Percentiles rank a stretch among this genome's conserved stretches.
These are phyloP conservation scores for Meliscaeva auricollis DNA, from an alignment of 2,888 invertebrate species.

Conservation along the genomic window DNA sequence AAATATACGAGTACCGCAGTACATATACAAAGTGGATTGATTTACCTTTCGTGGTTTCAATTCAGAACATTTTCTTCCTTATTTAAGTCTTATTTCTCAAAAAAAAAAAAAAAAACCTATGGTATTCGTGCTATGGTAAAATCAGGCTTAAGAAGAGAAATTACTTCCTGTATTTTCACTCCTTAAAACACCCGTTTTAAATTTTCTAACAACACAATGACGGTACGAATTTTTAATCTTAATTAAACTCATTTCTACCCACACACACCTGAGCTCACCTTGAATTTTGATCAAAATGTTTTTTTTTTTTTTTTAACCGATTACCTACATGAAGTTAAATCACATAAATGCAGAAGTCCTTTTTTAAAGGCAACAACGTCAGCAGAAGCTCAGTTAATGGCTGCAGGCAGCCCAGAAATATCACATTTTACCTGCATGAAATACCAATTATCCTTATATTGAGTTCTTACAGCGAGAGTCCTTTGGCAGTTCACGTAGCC, in stretches of 20 bases:
- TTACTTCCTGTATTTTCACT: constrained; percentile 19
- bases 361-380: constrained; percentile 8
- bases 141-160: constrained; percentile 18
- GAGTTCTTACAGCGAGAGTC: constrained; percentile 10
- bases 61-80: background rate
- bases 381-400: constrained; percentile 36
- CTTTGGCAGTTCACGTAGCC: background rate
- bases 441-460: constrained; percentile 43
- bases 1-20: constrained; percentile 3
- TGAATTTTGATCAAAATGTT: constrained; percentile 22
- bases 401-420: constrained; percentile 31
- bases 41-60: background rate
- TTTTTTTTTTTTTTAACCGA: constrained; percentile 1
- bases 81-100: background rate
- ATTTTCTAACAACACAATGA: constrained; percentile 5
- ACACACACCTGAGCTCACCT: constrained; percentile 3
- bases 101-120: background rate
- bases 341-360: constrained; percentile 11
- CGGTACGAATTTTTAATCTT: constrained; percentile 17
- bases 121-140: background rate
- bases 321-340: constrained; percentile 22
- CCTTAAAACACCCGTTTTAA: background rate
- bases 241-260: constrained; percentile 9
- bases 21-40: background rate
- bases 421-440: constrained; percentile 57